phyloP scores from a whole-genome alignment of 1,140 invertebrate genomes.

The Drosophila ogumai region DNA sequence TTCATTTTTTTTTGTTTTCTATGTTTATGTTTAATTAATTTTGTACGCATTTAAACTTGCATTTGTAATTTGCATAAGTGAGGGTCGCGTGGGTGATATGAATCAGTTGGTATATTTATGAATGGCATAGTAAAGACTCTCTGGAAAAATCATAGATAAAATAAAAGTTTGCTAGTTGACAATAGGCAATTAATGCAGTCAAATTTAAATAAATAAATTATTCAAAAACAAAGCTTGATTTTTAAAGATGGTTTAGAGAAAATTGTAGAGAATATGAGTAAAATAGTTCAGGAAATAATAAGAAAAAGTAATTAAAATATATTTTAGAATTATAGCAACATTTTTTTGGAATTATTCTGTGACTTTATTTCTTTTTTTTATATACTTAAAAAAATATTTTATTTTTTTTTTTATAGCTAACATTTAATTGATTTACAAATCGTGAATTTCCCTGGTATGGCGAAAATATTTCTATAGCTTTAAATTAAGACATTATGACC shows the following conservation, averaged over 20 bases:
- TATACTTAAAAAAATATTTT: too few species aligned
- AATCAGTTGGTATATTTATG: constrained; percentile 58
- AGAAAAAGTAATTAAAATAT: too few species aligned
- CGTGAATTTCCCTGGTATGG: too few species aligned
- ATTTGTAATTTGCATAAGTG: constrained; percentile 69
- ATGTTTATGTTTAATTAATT: constrained; percentile 47
- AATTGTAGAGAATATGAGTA: background rate
- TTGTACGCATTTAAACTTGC: constrained; percentile 30
- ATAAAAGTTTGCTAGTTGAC: constrained; percentile 10
- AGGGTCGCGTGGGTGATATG: constrained; percentile 52
- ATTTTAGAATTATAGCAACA: too few species aligned
- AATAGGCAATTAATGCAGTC: constrained; percentile 7
- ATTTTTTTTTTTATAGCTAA: too few species aligned
- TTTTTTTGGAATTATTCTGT: background rate
- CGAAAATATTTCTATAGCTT: background rate
- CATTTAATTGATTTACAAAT: too few species aligned
- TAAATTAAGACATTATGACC: background rate
- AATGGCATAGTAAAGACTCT: constrained; percentile 43
- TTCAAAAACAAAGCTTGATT: background rate
- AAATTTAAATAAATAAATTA: background rate
- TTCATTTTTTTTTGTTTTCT: constrained; percentile 8
- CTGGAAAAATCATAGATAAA: constrained; percentile 6
- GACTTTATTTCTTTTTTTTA: background rate
- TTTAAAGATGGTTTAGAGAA: background rate
- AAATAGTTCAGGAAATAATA: background rate